phyloP scores from a whole-genome alignment of 2,888 invertebrate species.

The Smittia aterrima region DNA sequence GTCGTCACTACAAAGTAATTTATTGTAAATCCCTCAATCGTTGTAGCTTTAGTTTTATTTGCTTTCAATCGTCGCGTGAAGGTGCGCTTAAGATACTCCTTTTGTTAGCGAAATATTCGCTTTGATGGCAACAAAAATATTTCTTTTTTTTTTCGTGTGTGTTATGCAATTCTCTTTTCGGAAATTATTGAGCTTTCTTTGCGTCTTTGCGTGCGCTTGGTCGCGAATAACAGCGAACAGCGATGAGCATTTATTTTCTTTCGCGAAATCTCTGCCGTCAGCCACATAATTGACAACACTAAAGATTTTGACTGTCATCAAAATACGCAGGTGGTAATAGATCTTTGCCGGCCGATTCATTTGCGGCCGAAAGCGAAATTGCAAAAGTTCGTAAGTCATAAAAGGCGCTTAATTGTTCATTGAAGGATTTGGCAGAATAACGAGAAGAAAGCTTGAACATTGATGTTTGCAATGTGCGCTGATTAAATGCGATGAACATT shows the following conservation, averaged over 20 bases:
- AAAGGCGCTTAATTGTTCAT: not conserved
- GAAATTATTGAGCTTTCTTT: conserved; percentile 16
- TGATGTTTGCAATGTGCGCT: conserved; percentile 3
- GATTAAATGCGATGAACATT: conserved; percentile 23
- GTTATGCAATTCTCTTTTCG: conserved; percentile 10
- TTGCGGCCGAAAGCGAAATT: not conserved
- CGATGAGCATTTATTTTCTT: not conserved
- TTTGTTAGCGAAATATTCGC: conserved; percentile 1
- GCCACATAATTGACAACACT: not conserved
- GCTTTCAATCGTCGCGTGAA: conserved; percentile 12
- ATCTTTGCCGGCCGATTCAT: not conserved
- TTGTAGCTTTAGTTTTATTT: conserved; percentile 14
- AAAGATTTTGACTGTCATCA: conserved; percentile 4
- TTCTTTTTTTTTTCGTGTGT: not conserved
- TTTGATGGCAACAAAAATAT: not conserved
- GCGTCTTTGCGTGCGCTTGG: not conserved
- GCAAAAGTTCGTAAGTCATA: not conserved
- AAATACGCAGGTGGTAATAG: conserved; percentile 26
- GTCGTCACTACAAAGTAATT: conserved; percentile 22
- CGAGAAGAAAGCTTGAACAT: not conserved
- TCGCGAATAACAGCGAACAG: too few species aligned
- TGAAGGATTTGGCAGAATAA: not conserved
- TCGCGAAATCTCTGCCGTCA: not conserved
- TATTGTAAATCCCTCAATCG: conserved; percentile 19
- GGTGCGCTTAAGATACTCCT: conserved; percentile 22